Evolutionary conservation across 2,888 invertebrate species (phyloP).

Genomic region (Belgica antarctica): DNA sequence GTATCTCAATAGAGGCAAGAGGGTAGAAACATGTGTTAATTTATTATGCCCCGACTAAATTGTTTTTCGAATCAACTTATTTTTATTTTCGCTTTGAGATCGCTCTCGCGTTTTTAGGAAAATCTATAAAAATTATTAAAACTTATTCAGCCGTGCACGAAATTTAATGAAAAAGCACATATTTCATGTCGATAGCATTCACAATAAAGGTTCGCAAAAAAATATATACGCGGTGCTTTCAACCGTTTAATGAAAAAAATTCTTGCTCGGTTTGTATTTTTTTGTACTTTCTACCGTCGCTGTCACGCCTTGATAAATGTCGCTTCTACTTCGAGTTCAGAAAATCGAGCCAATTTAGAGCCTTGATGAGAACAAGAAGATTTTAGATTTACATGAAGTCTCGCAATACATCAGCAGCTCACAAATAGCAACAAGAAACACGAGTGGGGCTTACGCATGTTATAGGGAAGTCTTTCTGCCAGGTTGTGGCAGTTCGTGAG

Average conservation of each 20-base stretch:
- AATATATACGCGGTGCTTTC: not conserved
- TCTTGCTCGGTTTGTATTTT: too few relatives aligned
- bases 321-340: too few relatives aligned
- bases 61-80: slow-evolving; percentile 7
- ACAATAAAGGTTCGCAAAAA: slow-evolving; percentile 13
- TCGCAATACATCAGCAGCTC: too few relatives aligned
- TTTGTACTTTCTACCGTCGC: too few relatives aligned
- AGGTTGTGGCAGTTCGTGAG: too few relatives aligned
- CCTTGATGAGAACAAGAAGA: not conserved
- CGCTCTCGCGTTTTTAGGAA: not conserved
- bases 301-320: too few relatives aligned
- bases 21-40: slow-evolving; percentile 13
- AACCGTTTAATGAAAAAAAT: slow-evolving; percentile 6
- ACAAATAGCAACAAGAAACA: too few relatives aligned
- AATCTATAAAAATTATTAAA: slow-evolving; percentile 38
- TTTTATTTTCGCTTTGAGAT: slow-evolving; percentile 5
- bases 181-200: slow-evolving; percentile 5
- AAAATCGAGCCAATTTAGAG: not conserved
- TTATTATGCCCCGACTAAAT: not conserved
- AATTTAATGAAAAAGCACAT: slow-evolving; percentile 29
- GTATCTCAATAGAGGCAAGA: not conserved
- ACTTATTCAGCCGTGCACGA: slow-evolving; percentile 22
- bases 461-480: too few relatives aligned
- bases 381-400: not conserved
- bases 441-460: too few relatives aligned